phyloP scores from a whole-genome alignment of 2,113 vertebrate genomes.

The Ciconia stormi region DNA sequence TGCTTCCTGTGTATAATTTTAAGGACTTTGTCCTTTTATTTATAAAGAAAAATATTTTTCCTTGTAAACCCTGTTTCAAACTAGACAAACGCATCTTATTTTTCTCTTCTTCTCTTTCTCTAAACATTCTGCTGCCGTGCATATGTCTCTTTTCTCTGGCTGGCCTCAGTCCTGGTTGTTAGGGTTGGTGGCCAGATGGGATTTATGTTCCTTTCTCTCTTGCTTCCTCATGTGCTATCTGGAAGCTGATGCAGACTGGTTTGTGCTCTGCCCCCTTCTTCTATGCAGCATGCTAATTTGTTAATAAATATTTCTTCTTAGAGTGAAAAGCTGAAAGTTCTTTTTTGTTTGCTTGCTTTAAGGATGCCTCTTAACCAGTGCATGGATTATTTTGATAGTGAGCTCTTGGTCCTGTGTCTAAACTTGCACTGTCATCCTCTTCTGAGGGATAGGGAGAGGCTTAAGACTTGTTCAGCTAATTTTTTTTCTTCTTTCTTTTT shows the following conservation, averaged over 20 bases:
- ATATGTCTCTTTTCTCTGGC: conserved; percentile 39
- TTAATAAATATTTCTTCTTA: conserved; percentile 8
- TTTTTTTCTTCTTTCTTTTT: background rate
- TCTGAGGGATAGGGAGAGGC: background rate
- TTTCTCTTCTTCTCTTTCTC: background rate
- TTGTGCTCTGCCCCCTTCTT: background rate
- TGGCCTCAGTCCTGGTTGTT: conserved; percentile 45
- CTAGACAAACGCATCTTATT: background rate
- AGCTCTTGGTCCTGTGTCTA: background rate
- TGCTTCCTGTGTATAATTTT: background rate
- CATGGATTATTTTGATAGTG: background rate
- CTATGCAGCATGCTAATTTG: background rate
- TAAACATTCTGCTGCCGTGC: conserved; percentile 40
- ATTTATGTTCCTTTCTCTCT: conserved; percentile 47
- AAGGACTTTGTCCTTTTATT: background rate
- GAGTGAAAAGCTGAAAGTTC: background rate
- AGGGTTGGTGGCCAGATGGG: conserved; percentile 54
- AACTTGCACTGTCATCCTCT: background rate
- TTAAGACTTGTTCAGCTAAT: background rate
- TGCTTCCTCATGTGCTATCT: conserved; percentile 40
- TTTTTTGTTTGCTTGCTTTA: background rate
- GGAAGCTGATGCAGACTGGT: conserved; percentile 7
- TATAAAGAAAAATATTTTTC: background rate
- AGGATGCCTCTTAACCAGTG: background rate
- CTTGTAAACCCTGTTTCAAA: background rate